Conservation (phyloP, 2,888 invertebrate species). For the Geotrupes spiniger region DNA sequence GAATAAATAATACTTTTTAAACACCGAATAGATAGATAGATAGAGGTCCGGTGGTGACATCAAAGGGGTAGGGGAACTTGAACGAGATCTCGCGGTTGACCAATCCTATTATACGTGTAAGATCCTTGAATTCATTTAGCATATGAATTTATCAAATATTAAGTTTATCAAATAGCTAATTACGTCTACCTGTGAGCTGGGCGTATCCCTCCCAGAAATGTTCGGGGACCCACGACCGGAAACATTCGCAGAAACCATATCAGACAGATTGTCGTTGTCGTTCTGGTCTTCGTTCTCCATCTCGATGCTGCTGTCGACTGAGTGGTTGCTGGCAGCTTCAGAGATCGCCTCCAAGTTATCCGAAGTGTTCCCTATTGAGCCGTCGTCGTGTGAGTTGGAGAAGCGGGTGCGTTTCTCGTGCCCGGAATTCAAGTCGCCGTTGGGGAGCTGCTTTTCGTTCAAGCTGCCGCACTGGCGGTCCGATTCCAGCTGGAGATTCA, state of each 20-base stretch:
- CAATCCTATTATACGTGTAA: no score
- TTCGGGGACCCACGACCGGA: slow-evolving; percentile 90
- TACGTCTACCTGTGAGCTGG: slow-evolving; percentile 70
- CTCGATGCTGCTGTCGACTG: slow-evolving; percentile 87
- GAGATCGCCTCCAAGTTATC: slow-evolving; percentile 94
- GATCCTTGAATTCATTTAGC: no score
- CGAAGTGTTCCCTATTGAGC: slow-evolving; percentile 86
- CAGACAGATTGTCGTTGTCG: slow-evolving; percentile 86
- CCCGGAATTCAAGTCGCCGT: slow-evolving; percentile 41
- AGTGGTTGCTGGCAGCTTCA: slow-evolving; percentile 94
- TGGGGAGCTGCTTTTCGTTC: slow-evolving; percentile 36
- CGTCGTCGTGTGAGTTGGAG: slow-evolving; percentile 87
- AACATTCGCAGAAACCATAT: slow-evolving; percentile 96
- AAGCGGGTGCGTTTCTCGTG: slow-evolving; percentile 66
- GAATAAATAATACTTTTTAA: no score
- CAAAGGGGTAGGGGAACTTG: no score
- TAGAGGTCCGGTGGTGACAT: no score
- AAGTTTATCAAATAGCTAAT: no score
- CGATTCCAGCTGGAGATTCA: slow-evolving; percentile 50
- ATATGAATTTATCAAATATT: no score
- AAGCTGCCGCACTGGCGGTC: slow-evolving; percentile 10
- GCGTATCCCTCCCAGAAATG: slow-evolving; percentile 95
- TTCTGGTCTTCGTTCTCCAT: slow-evolving; percentile 84
- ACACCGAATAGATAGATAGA: no score
- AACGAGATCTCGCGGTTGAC: no score